Evolutionary conservation across 2,888 invertebrate genomes (phyloP).

Genomic region (Pristionchus arcanus): DNA sequence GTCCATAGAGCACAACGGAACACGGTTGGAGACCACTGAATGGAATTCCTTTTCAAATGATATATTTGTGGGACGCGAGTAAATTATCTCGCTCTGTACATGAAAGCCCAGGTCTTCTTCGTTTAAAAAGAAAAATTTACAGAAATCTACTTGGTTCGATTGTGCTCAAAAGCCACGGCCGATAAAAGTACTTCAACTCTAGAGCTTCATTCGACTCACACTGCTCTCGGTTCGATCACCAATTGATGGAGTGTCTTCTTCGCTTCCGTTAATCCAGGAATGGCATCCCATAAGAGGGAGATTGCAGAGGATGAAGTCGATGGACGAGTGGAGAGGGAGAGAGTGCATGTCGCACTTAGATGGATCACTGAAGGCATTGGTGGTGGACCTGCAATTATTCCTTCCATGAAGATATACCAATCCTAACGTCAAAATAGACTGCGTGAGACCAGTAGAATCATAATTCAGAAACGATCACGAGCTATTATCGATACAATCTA

Average conservation of each 20-base stretch:
- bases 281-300: slow-evolving; percentile 53
- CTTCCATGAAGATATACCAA: background rate
- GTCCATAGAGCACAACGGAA: slow-evolving; percentile 70
- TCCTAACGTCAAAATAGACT: no score
- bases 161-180: background rate
- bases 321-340: background rate
- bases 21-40: slow-evolving; percentile 62
- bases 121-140: no score
- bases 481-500: background rate
- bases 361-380: background rate
- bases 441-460: no score
- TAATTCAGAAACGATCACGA: background rate
- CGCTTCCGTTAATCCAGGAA: slow-evolving; percentile 59
- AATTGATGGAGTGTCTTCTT: slow-evolving; percentile 58
- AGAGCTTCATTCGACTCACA: slow-evolving; percentile 53
- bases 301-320: background rate
- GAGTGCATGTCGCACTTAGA: background rate
- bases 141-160: no score
- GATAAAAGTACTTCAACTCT: background rate
- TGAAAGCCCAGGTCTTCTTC: no score
- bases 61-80: background rate
- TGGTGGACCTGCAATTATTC: background rate
- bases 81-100: no score
- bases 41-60: background rate
- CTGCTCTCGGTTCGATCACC: slow-evolving; percentile 59